phyloP scores from a whole-genome alignment of 2,888 invertebrate species.

The Xylocampa areola region DNA sequence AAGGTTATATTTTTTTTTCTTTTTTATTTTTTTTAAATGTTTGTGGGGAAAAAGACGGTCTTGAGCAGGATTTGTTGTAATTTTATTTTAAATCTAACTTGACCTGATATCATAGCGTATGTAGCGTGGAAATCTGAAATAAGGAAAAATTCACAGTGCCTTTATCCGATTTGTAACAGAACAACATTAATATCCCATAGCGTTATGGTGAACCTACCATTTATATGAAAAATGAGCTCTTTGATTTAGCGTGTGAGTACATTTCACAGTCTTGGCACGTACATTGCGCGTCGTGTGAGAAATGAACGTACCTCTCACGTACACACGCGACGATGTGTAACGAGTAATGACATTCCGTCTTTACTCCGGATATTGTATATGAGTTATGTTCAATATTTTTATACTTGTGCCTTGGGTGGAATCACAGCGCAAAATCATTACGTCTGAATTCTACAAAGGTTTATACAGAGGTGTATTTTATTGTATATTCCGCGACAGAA shows the following conservation, averaged over 20 bases:
- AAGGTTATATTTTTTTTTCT: no score
- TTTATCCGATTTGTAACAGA: constrained; percentile 29
- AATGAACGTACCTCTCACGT: constrained; percentile 63
- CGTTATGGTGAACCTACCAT: constrained; percentile 39
- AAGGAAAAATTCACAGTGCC: neutral
- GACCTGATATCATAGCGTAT: no score
- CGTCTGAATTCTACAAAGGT: no score
- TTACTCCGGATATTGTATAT: constrained; percentile 15
- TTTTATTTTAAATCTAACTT: no score
- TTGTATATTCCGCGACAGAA: no score
- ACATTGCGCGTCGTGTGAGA: constrained; percentile 61
- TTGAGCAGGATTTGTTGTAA: no score
- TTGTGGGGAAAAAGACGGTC: no score
- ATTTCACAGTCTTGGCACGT: constrained; percentile 62
- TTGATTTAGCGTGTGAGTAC: constrained; percentile 56
- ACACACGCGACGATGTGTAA: constrained; percentile 47
- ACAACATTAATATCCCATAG: constrained; percentile 47
- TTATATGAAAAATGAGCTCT: constrained; percentile 63
- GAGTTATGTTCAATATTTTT: neutral
- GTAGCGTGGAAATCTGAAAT: neutral
- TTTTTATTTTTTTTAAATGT: no score
- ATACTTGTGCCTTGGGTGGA: neutral
- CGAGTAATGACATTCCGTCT: constrained; percentile 44
- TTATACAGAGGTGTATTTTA: no score
- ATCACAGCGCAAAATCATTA: no score